Conservation (phyloP, 1,140 invertebrate species). For the Bursaphelenchus mucronatus region DNA sequence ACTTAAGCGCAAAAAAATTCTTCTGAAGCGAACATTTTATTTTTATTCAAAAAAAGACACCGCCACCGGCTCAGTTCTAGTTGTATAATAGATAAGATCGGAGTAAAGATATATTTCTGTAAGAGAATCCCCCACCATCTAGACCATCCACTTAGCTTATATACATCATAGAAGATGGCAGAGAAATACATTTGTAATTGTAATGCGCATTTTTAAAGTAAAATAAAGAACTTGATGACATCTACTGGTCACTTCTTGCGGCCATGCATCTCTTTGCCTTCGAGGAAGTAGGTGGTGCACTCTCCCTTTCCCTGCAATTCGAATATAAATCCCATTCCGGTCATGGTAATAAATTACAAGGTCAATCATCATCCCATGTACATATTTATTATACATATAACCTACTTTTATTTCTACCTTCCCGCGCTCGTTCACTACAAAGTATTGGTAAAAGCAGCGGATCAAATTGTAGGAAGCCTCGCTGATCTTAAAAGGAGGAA, state of each 20-base stretch:
- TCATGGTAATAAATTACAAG: slow-evolving; percentile 22
- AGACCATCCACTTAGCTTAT: too few relatives aligned
- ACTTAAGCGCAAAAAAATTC: too few relatives aligned
- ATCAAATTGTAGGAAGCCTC: slow-evolving; percentile 54
- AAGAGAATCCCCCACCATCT: too few relatives aligned
- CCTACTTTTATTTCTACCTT: slow-evolving; percentile 55
- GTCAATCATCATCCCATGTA: not conserved
- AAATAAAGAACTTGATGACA: too few relatives aligned
- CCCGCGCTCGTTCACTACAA: slow-evolving; percentile 50
- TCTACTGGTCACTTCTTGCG: slow-evolving; percentile 1
- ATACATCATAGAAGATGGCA: too few relatives aligned
- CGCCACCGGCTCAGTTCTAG: too few relatives aligned
- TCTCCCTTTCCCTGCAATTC: slow-evolving; percentile 54
- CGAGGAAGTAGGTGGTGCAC: slow-evolving; percentile 53
- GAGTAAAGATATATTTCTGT: too few relatives aligned
- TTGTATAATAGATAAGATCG: too few relatives aligned
- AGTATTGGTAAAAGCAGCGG: slow-evolving; percentile 57
- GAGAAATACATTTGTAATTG: too few relatives aligned
- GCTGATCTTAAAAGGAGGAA: slow-evolving; percentile 49
- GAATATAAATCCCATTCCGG: not conserved
- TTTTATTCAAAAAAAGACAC: too few relatives aligned
- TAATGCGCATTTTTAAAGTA: too few relatives aligned
- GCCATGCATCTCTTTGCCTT: slow-evolving; percentile 49
- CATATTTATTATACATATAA: not conserved
- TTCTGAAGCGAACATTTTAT: too few relatives aligned